Evolutionary conservation across 2,888 invertebrate species (phyloP), one percentile per base, ranked within the genome.

Genomic region (Drosophila kuntzei): DNA sequence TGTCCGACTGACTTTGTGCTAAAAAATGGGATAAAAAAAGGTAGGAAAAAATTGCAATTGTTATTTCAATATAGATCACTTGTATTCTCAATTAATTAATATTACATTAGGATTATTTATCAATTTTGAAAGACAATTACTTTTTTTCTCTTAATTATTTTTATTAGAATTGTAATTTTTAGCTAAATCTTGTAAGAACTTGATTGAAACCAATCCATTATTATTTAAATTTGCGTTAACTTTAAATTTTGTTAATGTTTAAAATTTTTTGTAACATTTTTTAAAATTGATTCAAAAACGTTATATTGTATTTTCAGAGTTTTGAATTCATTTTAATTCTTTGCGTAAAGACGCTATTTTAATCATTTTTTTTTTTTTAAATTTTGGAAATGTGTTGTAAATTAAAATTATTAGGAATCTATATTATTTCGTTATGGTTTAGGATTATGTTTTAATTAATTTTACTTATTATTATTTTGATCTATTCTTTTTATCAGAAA

Each of bases 1-100:
- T 93, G 37, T 96, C 96, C 41, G 41, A 7, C 94, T 94, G 59
- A 94, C 93, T 79, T 94, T 92, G 53, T 89, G 64, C 84, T 80
- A 14, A 8, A 16, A 0, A 14, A 8, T 2, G 18, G 7, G 36
- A 32, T 1, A 3, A 22, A 14, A 4, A 14, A 32, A 16, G 6
- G 2, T n/a, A 9, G 0, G 7, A 8, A 27, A 34, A 34, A 14
- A n/a, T 27, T 18, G 4, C 14, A 34, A 8, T 49, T 34, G 1
- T 29, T 20, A 12, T 2, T 47, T 18, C 1, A 22, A 27, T 27
- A n/a, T n/a, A n/a, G n/a, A n/a, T n/a, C n/a, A 25, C n/a, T 6
- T n/a, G 4, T n/a, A 2, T 2, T 2, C n/a, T 7, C 5, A 14
- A 7, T 36, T 20, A 1, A 27, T 32, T 36, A 14, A 12, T 36